Base-by-base conservation (phyloP, 2,113 vertebrate genomes). In the Pluvialis apricaria region DNA sequence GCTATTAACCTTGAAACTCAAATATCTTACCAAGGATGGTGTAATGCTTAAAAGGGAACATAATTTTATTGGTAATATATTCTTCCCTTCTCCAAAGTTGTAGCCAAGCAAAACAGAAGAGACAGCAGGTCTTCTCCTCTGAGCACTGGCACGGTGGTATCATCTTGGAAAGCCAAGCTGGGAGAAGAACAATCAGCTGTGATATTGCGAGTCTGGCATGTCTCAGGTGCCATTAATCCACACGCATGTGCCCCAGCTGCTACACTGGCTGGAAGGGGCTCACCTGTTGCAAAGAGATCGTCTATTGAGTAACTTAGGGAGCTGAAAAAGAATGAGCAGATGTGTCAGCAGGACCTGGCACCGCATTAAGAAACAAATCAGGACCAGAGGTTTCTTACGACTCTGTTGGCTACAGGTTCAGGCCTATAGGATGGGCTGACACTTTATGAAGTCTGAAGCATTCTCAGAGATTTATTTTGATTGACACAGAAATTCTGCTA, bases 51-150 rank as follows among this genome's bases (percentile, higher is more conserved):
- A 94, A 95, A 96, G 78, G 70, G 45, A 91, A 92, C 47, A 75
- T 90, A 51, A 51, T 80, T 86, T 85, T 73, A 77, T 71, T 66
- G n/a, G 68, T 95, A 86, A 94, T 86, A 20, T 70, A 86, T 89
- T 89, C 71, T 62, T 75, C n/a, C 64, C 31, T 87, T 88, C 94
- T 90, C 68, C 82, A 71, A 70, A 88, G 64, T 32, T 86, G 58
- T 66, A 91, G 93, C 93, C 89, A 97, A 95, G 91, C 79, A 90
- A 96, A 95, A 91, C 80, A 93, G 89, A 96, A 89, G 79, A 96
- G 93, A 95, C 96, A 97, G 93, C 91, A 96, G 95, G 84, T 94
- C 97, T 91, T 91, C 86, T 96, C 96, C 86, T 94, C 75, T 91
- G 93, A 92, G 89, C 89, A 91, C 82, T 91, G 94, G 94, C 95